These are phyloP conservation scores for human DNA, from an alignment of 2,113 vertebrate species.

Conservation along the genomic window GRCh38 chr3:11624501-11625000, in stretches of 20 bases:
- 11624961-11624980: conserved; percentile 71
- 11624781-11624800: conserved; percentile 27
- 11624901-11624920: conserved; percentile 57
- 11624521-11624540: not conserved
- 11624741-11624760: not conserved
- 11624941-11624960: conserved; percentile 59
- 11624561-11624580: not conserved
- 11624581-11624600: not conserved
- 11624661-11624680: not conserved
- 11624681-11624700: not conserved
- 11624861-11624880: conserved; percentile 57
- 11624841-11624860: conserved; percentile 83
- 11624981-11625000: not conserved
- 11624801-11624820: conserved; percentile 55
- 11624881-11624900: conserved; percentile 66
- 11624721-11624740: not conserved
- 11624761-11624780: not conserved
- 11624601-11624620: not conserved
- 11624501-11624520: not conserved
- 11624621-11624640: too few relatives aligned
- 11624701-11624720: not conserved
- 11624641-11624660: not conserved
- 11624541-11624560: not conserved
- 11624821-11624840: conserved; percentile 72
- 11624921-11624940: conserved; percentile 68